Evolutionary conservation across 2,113 vertebrate genomes (phyloP).

Genomic region (Hypocryptadius cinnamomeus): DNA sequence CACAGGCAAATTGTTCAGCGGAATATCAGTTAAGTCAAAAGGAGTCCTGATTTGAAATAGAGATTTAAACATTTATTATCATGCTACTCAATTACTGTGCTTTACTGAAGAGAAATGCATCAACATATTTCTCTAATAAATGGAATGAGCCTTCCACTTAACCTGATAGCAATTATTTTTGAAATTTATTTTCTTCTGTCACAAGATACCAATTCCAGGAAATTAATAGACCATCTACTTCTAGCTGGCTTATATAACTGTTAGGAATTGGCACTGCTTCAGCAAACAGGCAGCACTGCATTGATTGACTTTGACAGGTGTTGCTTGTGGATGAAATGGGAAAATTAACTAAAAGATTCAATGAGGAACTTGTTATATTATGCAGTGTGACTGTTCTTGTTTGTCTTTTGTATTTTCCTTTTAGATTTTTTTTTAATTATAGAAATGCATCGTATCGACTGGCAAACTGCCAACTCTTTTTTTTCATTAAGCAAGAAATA

Average conservation of each 20-base stretch:
- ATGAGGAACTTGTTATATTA: neutral
- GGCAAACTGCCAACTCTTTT: neutral
- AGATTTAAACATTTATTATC: neutral
- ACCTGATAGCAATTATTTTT: conserved; percentile 16
- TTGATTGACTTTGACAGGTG: conserved; percentile 36
- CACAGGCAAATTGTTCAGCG: neutral
- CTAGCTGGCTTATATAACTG: neutral
- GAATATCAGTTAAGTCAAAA: neutral
- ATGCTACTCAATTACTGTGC: neutral
- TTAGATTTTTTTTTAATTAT: neutral
- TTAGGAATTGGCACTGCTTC: neutral
- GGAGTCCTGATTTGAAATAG: neutral
- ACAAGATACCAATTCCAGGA: conserved; percentile 18
- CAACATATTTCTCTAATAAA: conserved; percentile 48
- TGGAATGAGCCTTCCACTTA: conserved; percentile 16
- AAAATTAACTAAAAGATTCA: conserved; percentile 22
- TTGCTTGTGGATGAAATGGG: neutral
- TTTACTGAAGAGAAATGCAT: neutral
- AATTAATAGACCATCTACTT: conserved; percentile 24
- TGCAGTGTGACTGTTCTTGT: neutral
- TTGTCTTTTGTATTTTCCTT: neutral
- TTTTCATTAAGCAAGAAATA: neutral
- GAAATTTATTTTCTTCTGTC: conserved; percentile 38
- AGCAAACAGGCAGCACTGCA: neutral
- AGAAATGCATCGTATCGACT: neutral